Evolutionary conservation across 1,140 invertebrate genomes (phyloP).

Genomic region (Pemphigus obesinymphae): DNA sequence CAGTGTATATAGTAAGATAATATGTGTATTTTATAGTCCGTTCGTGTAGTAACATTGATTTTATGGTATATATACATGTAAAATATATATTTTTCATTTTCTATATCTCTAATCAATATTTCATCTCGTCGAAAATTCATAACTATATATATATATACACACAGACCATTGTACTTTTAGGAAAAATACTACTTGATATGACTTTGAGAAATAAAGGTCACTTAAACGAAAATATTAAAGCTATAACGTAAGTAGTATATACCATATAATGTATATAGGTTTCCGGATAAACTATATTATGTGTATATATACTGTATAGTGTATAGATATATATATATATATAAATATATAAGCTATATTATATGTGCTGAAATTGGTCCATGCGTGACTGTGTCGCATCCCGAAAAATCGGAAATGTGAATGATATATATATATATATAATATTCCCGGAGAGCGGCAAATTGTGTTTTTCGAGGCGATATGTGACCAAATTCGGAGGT

Average conservation of each 20-base stretch:
- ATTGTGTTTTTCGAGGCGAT: not conserved
- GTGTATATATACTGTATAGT: not conserved
- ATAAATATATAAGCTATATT: not conserved
- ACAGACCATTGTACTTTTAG: not conserved
- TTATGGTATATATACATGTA: no score
- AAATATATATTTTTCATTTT: not conserved
- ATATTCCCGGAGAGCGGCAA: not conserved
- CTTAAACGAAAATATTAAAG: not conserved
- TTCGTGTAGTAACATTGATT: no score
- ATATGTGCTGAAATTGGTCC: not conserved
- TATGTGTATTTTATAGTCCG: no score
- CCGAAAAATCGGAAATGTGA: constrained; percentile 18
- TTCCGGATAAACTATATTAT: not conserved
- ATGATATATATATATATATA: not conserved
- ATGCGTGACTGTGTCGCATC: not conserved
- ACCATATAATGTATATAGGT: not conserved
- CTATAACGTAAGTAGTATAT: not conserved
- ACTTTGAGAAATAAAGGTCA: not conserved
- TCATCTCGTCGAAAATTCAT: not conserved
- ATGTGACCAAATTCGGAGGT: not conserved
- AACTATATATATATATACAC: no score
- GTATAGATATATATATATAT: not conserved
- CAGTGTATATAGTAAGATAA: no score
- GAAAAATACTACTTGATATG: not conserved
- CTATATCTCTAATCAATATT: not conserved